A percentile compares a stretch with the other conserved stretches of the same genome.
phyloP scores from a whole-genome alignment of 1,140 invertebrate genomes.

The Pygmarrhopalites habei region DNA sequence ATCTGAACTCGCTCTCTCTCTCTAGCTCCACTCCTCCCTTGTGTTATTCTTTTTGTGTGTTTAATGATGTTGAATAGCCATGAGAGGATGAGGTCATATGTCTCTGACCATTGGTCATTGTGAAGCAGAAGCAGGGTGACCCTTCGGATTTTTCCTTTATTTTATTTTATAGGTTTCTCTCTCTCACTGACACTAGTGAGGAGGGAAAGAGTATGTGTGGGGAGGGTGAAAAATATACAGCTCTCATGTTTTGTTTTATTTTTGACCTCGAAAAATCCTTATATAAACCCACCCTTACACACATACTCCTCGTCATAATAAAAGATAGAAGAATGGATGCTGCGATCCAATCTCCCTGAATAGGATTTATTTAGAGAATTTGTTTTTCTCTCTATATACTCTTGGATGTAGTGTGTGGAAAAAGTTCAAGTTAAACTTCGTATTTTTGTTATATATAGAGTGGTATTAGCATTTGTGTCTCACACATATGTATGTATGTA shows the following conservation, averaged over 20 bases:
- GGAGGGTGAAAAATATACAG: slow-evolving; percentile 22
- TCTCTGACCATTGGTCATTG: slow-evolving; percentile 20
- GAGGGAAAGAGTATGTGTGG: background rate
- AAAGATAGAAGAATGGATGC: too few species aligned
- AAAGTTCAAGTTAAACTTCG: too few species aligned
- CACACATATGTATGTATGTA: too few species aligned
- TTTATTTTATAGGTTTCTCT: slow-evolving; percentile 9
- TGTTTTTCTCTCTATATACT: too few species aligned
- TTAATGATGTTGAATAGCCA: slow-evolving; percentile 6
- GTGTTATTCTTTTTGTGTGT: background rate
- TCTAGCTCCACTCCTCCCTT: too few species aligned
- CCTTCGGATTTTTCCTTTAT: background rate
- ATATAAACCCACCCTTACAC: background rate
- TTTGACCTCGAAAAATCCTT: slow-evolving; percentile 26
- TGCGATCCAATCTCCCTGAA: too few species aligned
- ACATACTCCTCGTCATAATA: too few species aligned
- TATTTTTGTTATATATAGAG: too few species aligned
- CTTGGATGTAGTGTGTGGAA: too few species aligned
- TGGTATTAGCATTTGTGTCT: too few species aligned
- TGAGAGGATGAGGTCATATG: slow-evolving; percentile 9
- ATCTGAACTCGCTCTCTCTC: too few species aligned
- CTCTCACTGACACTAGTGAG: background rate
- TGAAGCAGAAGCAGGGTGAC: background rate
- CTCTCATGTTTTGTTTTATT: slow-evolving; percentile 30
- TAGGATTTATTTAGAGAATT: too few species aligned